Evolutionary conservation across 1,140 invertebrate genomes (phyloP).

Genomic region (Galleria mellonella): DNA sequence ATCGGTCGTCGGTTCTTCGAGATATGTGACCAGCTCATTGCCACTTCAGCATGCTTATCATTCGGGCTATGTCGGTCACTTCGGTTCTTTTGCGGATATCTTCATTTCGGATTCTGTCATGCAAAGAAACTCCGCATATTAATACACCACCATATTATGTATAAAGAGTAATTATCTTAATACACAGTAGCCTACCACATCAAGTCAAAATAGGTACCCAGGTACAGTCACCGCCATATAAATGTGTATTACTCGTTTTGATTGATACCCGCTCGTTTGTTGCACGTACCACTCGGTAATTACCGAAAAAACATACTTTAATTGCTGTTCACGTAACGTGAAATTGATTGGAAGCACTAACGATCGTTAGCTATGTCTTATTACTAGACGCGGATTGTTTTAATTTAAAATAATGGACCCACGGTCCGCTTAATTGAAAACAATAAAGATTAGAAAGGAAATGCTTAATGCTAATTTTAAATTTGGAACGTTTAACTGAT

Average conservation of each 20-base stretch:
- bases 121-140: too few species aligned
- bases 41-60: too few species aligned
- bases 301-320: constrained; percentile 46
- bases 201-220: too few species aligned
- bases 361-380: constrained; percentile 42
- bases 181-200: too few species aligned
- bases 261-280: constrained; percentile 31
- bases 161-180: too few species aligned
- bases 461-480: constrained; percentile 2
- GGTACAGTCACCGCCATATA: too few species aligned
- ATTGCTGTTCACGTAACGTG: constrained; percentile 35
- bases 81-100: too few species aligned
- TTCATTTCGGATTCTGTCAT: too few species aligned
- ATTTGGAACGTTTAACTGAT: background rate
- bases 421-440: constrained; percentile 1
- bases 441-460: constrained; percentile 4
- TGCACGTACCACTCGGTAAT: constrained; percentile 27
- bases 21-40: too few species aligned
- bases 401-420: constrained; percentile 6
- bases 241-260: constrained; percentile 15
- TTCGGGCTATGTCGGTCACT: too few species aligned
- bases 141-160: too few species aligned
- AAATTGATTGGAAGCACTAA: constrained; percentile 40
- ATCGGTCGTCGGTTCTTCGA: too few species aligned
- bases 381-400: constrained; percentile 25